Evolutionary conservation across 2,888 invertebrate genomes (phyloP), one percentile per base, ranked within the genome.

Genomic region (Helicoverpa assulta): DNA sequence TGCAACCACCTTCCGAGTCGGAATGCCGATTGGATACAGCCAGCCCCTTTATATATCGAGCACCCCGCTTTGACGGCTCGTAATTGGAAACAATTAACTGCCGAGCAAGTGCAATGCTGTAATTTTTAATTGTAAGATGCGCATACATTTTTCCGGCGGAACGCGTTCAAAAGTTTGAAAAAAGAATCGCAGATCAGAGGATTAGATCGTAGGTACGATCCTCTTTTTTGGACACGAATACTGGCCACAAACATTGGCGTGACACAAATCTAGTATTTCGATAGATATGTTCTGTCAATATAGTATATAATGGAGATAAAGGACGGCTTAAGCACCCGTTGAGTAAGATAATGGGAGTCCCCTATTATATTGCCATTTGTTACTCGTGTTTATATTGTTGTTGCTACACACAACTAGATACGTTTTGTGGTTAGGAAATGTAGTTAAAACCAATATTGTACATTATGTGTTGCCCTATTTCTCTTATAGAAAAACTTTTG

Each of bases 51-150:
- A 90, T 95, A 95, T 95, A 95, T 94, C 92, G 88, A 88, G 88
- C 89, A 92, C 92, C 93, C 94, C 94, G 93, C 92, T 91, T 86
- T 83, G 83, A 78, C 84, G 81, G 88, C 84, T 88, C 85, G 94
- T 95, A 95, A 95, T 94, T 95, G 94, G 93, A 92, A 94, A 95
- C 94, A 95, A 95, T 95, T 95, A 95, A 92, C 86, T 90, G 84
- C 87, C 88, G 85, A 86, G 89, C 93, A 93, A 94, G 93, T 94
- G 94, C 92, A 94, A 89, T 91, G 92, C 89, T 89, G 92, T 91
- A 91, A 91, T 92, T 93, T 91, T 91, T 93, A 87, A 87, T 93
- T 93, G 90, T 87, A 85, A 94, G 94, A 95, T 94, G 93, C 86
- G 84, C 88, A 86, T 77, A 82, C 86, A 76, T 71, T 84, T 85